phyloP scores from a whole-genome alignment of 2,797 vertebrate species.

The Diglossa cyanea region DNA sequence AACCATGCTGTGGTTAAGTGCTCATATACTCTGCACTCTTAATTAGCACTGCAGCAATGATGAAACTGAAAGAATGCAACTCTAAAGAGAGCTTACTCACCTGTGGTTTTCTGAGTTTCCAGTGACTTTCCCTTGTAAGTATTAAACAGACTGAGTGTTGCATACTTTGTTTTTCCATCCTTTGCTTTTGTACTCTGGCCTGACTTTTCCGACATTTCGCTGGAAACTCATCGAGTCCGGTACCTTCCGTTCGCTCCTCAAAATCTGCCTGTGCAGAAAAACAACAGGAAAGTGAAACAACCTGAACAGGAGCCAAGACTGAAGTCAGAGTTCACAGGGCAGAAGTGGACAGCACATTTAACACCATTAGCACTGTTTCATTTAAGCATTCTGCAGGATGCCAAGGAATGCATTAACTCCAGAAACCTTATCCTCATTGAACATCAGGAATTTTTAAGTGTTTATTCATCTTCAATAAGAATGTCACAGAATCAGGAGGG shows the following conservation, averaged over 20 bases:
- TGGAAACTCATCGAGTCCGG: constrained; percentile 99
- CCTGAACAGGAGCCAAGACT: background rate
- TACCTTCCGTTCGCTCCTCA: constrained; percentile 87
- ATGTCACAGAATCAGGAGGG: background rate
- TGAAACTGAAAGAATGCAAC: background rate
- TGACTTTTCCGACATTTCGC: constrained; percentile 99
- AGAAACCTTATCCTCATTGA: background rate
- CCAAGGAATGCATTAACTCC: background rate
- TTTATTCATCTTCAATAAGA: background rate
- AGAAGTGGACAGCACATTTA: background rate
- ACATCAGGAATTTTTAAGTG: background rate
- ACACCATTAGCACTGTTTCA: background rate
- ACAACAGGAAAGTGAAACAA: background rate
- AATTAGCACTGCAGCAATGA: background rate
- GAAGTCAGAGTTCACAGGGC: background rate
- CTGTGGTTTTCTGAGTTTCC: constrained; percentile 99
- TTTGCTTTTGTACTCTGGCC: constrained; percentile 99
- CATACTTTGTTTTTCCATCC: constrained; percentile 99
- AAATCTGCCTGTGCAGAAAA: constrained; percentile 78
- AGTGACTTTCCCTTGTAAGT: constrained; percentile 99
- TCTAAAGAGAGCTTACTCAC: constrained; percentile 74
- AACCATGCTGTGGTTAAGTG: background rate
- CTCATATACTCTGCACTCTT: background rate
- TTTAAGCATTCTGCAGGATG: background rate
- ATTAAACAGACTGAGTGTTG: constrained; percentile 99